Percentiles rank a stretch among this genome's conserved stretches.
Conservation (phyloP, 2,113 vertebrate species). For the Scytalopus superciliaris region DNA sequence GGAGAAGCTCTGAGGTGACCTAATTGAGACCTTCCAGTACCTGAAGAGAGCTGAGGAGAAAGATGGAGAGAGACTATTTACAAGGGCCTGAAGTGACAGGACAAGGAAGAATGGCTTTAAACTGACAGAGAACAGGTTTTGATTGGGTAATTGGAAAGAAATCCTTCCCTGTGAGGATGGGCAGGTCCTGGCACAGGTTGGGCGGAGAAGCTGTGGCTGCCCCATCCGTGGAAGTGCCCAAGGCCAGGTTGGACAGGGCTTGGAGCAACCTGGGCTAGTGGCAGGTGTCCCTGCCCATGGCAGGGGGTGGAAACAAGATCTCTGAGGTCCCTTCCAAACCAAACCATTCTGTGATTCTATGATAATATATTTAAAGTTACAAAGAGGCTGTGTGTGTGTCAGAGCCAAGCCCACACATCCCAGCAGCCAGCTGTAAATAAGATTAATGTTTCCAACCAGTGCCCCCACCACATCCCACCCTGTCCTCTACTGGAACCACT, state of each 20-base stretch:
- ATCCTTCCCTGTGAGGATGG: neutral
- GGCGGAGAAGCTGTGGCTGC: neutral
- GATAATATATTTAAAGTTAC: neutral
- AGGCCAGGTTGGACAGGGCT: fast-evolving
- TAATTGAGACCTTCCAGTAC: neutral
- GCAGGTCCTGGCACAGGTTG: neutral
- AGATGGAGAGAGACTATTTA: neutral
- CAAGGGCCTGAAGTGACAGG: neutral
- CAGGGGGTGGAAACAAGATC: neutral
- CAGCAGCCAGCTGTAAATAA: neutral
- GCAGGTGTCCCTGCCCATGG: neutral
- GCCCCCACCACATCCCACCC: neutral
- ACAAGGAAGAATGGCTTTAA: neutral
- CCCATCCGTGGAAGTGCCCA: neutral
- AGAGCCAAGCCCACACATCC: neutral
- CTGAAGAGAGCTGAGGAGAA: neutral
- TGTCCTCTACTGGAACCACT: neutral
- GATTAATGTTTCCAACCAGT: neutral
- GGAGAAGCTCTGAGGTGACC: neutral
- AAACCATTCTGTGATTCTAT: neutral
- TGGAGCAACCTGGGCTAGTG: fast-evolving
- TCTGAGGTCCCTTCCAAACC: neutral
- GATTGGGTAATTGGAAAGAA: neutral
- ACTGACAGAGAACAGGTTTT: neutral
- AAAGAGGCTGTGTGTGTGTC: neutral